These are phyloP conservation scores for Spizella passerina DNA, from an alignment of 2,797 vertebrate genomes.

Conservation along the genomic window DNA sequence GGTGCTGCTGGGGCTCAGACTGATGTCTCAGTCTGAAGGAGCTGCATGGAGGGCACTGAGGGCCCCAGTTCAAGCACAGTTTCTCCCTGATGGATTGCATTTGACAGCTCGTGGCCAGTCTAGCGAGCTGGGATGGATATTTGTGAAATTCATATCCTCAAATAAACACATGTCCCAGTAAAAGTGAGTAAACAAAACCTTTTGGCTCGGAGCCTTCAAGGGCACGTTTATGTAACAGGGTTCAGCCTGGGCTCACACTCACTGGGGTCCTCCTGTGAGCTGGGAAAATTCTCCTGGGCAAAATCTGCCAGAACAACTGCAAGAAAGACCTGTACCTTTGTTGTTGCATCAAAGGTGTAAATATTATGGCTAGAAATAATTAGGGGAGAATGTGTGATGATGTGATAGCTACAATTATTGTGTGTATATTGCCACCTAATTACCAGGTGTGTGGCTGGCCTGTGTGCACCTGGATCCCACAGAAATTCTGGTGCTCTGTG, in stretches of 20 bases:
- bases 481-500: background rate
- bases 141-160: background rate
- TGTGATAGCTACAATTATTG: slow-evolving; percentile 30
- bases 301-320: background rate
- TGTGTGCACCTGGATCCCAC: background rate
- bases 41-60: background rate
- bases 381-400: background rate
- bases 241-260: background rate
- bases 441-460: slow-evolving; percentile 3
- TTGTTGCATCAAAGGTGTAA: background rate
- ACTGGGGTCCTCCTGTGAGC: background rate
- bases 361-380: background rate
- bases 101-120: background rate
- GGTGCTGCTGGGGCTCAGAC: background rate
- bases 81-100: background rate
- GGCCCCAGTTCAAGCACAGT: background rate
- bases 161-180: background rate
- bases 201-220: background rate
- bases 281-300: background rate
- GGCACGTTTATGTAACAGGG: background rate
- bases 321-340: background rate
- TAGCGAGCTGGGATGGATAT: background rate
- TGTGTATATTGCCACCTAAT: slow-evolving; percentile 22
- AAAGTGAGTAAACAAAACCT: background rate
- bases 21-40: background rate